Evolutionary conservation across 2,113 vertebrate species (phyloP).

Genomic region (Fregetta grallaria): DNA sequence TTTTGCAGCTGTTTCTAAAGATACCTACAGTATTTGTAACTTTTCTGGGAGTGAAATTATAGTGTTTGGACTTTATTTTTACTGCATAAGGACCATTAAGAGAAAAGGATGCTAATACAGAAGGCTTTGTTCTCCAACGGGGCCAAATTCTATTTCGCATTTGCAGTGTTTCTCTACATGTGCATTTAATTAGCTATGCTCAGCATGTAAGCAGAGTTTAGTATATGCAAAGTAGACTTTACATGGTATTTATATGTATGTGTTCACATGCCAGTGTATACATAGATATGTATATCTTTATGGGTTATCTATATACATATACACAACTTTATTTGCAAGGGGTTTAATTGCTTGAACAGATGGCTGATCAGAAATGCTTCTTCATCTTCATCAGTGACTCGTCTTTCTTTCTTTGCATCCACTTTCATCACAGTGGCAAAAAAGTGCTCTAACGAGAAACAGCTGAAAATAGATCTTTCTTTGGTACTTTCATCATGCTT

Average conservation of each 20-base stretch:
- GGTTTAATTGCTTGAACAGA: slow-evolving; percentile 66
- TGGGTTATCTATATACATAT: background rate
- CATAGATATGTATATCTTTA: slow-evolving; percentile 33
- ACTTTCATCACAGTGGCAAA: slow-evolving; percentile 63
- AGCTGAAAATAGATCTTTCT: slow-evolving; percentile 72
- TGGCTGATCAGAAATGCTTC: slow-evolving; percentile 65
- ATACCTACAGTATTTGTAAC: slow-evolving; percentile 80
- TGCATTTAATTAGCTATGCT: slow-evolving; percentile 34
- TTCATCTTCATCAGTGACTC: slow-evolving; percentile 73
- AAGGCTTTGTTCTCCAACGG: slow-evolving; percentile 67
- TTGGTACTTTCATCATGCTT: slow-evolving; percentile 72
- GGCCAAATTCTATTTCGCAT: slow-evolving; percentile 17
- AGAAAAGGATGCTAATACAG: slow-evolving; percentile 62
- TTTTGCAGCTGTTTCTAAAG: slow-evolving; percentile 83
- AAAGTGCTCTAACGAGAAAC: slow-evolving; percentile 73
- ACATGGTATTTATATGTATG: slow-evolving; percentile 1
- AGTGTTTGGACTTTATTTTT: slow-evolving; percentile 81
- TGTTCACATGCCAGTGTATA: background rate
- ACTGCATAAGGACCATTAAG: slow-evolving; percentile 68
- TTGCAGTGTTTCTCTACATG: slow-evolving; percentile 1
- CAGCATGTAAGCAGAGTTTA: background rate
- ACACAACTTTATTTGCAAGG: slow-evolving; percentile 17
- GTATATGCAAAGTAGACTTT: background rate
- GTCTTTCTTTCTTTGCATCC: slow-evolving; percentile 71
- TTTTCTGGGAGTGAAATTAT: slow-evolving; percentile 75